A percentile compares a stretch with the other conserved stretches of the same genome.
Conservation (phyloP, 2,113 vertebrate species). For the Osmerus eperlanus region DNA sequence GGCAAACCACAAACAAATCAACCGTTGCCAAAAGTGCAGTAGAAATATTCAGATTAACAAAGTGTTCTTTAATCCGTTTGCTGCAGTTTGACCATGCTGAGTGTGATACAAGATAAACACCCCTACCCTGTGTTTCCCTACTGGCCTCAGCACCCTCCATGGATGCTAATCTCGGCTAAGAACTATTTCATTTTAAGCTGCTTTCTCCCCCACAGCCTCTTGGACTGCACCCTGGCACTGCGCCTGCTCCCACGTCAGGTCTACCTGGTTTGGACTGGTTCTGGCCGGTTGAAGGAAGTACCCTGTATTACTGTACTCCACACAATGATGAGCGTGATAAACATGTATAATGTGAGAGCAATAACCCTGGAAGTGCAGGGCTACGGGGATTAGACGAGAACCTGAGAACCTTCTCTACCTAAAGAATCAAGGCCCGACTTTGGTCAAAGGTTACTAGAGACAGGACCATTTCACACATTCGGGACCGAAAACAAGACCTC, state of each 20-base stretch:
- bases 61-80: neutral
- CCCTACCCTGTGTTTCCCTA: neutral
- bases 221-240: neutral
- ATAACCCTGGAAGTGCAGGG: constrained; percentile 20
- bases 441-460: neutral
- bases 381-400: constrained; percentile 2
- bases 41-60: neutral
- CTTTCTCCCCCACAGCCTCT: neutral
- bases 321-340: constrained; percentile 39
- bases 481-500: neutral
- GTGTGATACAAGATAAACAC: neutral
- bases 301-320: constrained; percentile 38
- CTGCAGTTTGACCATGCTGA: neutral
- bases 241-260: constrained; percentile 14
- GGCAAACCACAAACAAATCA: too few species aligned
- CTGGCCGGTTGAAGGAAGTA: constrained; percentile 35
- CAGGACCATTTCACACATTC: constrained; percentile 20
- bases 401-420: neutral
- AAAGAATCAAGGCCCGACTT: constrained; percentile 15
- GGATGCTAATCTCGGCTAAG: constrained; percentile 8
- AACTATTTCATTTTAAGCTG: constrained; percentile 24
- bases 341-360: constrained; percentile 37
- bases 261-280: constrained; percentile 42
- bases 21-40: too few species aligned
- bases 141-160: neutral